Evolutionary conservation across 2,113 vertebrate genomes (phyloP).

Genomic region (Eolophus roseicapilla): DNA sequence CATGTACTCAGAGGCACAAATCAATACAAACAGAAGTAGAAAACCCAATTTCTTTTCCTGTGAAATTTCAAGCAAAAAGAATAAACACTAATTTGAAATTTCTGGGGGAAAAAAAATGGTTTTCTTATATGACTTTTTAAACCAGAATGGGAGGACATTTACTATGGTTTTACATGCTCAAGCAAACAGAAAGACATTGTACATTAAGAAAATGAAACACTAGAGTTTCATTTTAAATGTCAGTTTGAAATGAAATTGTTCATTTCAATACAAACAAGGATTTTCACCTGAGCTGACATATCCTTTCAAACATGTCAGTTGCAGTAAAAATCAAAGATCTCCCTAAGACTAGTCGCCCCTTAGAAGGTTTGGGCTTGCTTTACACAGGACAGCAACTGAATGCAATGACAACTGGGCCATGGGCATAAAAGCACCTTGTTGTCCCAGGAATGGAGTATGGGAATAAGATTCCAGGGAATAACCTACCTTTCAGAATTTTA

Average conservation of each 20-base stretch:
- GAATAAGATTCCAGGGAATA: background rate
- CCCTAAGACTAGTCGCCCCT: background rate
- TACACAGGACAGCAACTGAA: background rate
- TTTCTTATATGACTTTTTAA: background rate
- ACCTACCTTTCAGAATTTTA: background rate
- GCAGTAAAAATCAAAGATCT: background rate
- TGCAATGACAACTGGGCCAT: background rate
- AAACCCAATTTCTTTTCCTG: background rate
- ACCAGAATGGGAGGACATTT: background rate
- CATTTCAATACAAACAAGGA: background rate
- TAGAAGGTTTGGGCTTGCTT: background rate
- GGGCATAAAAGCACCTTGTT: background rate
- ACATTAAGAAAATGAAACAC: background rate
- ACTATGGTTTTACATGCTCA: background rate
- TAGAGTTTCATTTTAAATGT: background rate
- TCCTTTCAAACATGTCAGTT: background rate
- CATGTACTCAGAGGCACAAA: background rate
- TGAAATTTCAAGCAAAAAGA: slow-evolving; percentile 13
- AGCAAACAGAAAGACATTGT: background rate
- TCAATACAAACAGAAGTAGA: background rate
- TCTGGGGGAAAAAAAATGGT: background rate
- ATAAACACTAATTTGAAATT: background rate
- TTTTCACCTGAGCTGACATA: background rate
- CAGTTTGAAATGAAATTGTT: slow-evolving; percentile 18
- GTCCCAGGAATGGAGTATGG: background rate